phyloP scores from a whole-genome alignment of 1,140 invertebrate genomes.

The Aphidius gifuensis region DNA sequence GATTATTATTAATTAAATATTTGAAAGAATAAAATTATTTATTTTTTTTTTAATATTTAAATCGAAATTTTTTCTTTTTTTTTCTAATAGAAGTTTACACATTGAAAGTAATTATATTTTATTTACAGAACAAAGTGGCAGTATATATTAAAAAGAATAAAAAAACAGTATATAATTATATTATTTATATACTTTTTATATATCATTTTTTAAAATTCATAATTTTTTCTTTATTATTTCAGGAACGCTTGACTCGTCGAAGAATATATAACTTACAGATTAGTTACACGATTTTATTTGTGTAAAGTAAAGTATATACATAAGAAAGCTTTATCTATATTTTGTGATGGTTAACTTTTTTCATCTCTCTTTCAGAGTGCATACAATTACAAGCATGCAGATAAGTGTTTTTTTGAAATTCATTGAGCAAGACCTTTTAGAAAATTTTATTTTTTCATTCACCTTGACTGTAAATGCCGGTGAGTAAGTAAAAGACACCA shows the following conservation, averaged over 20 bases:
- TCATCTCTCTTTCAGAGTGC: too few relatives aligned
- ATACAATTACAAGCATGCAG: too few relatives aligned
- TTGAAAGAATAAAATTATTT: too few relatives aligned
- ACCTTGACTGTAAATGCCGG: conserved; percentile 20
- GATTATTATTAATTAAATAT: too few relatives aligned
- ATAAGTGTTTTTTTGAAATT: not conserved
- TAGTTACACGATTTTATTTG: conserved; percentile 23
- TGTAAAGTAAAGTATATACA: conserved; percentile 1
- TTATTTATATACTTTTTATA: not conserved
- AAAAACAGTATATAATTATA: conserved; percentile 21
- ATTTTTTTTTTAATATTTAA: too few relatives aligned
- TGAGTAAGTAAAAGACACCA: conserved; percentile 18
- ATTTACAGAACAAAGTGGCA: conserved; percentile 43
- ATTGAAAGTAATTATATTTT: conserved; percentile 41
- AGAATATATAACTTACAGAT: conserved; percentile 38
- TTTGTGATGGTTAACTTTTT: too few relatives aligned
- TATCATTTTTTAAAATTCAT: not conserved
- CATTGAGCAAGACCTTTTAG: conserved; percentile 9
- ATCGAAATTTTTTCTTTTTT: too few relatives aligned
- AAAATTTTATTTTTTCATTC: conserved; percentile 4
- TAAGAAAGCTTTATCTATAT: not conserved
- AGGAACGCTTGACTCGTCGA: conserved; percentile 26
- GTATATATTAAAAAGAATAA: conserved; percentile 34
- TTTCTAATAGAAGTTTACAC: conserved; percentile 12
- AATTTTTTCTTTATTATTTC: conserved; percentile 1